These are phyloP conservation scores for Liodrosophila aerea DNA, from an alignment of 2,888 invertebrate species.

Conservation along the genomic window DNA sequence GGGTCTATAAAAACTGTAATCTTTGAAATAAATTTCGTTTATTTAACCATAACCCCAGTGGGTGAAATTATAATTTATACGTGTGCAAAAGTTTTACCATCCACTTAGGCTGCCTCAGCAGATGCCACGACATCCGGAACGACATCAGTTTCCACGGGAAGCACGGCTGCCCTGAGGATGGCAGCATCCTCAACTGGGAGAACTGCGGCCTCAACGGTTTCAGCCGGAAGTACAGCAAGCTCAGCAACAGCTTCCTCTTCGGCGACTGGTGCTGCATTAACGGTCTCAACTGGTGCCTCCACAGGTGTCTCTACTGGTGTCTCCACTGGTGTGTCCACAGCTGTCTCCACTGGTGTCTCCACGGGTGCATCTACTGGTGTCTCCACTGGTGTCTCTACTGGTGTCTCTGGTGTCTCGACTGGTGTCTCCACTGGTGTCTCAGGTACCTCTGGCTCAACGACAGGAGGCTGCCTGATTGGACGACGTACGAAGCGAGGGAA, in stretches of 20 bases:
- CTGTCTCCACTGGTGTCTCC: neutral
- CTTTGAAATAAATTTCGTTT: slow-evolving; percentile 23
- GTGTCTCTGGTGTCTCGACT: neutral
- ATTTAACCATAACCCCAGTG: slow-evolving; percentile 30
- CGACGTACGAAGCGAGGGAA: too few relatives aligned
- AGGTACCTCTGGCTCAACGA: neutral
- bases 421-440: neutral
- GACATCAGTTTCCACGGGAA: neutral
- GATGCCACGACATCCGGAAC: neutral
- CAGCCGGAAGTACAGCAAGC: too few relatives aligned
- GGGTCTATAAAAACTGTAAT: neutral
- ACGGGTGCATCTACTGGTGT: neutral
- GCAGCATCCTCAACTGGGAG: too few relatives aligned
- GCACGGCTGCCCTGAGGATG: neutral
- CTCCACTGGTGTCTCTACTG: too few relatives aligned
- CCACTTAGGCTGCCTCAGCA: neutral
- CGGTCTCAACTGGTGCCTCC: neutral
- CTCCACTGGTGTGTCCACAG: neutral
- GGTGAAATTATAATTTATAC: slow-evolving; percentile 4
- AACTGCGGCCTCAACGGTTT: too few relatives aligned
- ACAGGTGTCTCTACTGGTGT: neutral
- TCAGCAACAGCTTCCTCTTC: neutral
- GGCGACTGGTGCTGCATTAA: neutral
- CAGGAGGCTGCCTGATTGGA: neutral
- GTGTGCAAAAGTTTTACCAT: neutral